Percentiles rank a stretch among this genome's conserved stretches.
These are phyloP conservation scores for Drosophila ficusphila DNA, from an alignment of 1,140 invertebrate genomes.

Conservation along the genomic window DNA sequence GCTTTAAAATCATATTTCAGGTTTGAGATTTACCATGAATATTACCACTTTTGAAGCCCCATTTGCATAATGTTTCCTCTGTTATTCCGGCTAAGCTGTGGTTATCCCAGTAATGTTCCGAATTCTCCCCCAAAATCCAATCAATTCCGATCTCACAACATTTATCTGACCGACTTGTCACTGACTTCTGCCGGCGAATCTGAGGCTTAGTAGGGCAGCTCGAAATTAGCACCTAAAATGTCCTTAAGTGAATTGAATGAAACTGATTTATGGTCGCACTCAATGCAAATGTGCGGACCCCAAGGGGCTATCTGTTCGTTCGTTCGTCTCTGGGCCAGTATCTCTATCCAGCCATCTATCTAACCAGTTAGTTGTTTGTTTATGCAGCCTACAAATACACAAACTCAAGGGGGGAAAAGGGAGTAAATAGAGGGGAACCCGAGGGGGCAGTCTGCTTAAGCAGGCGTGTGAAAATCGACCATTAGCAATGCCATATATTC, in stretches of 20 bases:
- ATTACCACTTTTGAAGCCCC: no score
- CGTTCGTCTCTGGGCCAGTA: conserved; percentile 15
- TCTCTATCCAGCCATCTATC: conserved; percentile 40
- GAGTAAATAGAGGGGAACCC: no score
- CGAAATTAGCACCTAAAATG: conserved; percentile 72
- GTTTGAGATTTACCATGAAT: no score
- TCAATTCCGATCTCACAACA: conserved; percentile 19
- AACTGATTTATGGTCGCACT: conserved; percentile 78
- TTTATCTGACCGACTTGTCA: conserved; percentile 51
- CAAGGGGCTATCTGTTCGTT: conserved; percentile 33
- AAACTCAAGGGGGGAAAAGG: neutral
- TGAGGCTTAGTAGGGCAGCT: conserved; percentile 4
- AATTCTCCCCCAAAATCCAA: neutral
- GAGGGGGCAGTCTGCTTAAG: conserved; percentile 67
- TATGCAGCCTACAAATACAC: conserved; percentile 43
- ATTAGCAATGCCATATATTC: conserved; percentile 79
- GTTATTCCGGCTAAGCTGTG: neutral
- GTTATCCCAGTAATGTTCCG: neutral
- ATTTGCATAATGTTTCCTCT: no score
- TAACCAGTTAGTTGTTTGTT: conserved; percentile 58
- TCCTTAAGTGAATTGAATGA: conserved; percentile 74
- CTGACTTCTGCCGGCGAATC: conserved; percentile 10
- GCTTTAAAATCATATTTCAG: no score
- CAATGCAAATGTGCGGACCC: conserved; percentile 69
- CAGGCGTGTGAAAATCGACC: conserved; percentile 78